Conservation (phyloP, 2,797 vertebrate species). For the Neostethus bicornis region DNA sequence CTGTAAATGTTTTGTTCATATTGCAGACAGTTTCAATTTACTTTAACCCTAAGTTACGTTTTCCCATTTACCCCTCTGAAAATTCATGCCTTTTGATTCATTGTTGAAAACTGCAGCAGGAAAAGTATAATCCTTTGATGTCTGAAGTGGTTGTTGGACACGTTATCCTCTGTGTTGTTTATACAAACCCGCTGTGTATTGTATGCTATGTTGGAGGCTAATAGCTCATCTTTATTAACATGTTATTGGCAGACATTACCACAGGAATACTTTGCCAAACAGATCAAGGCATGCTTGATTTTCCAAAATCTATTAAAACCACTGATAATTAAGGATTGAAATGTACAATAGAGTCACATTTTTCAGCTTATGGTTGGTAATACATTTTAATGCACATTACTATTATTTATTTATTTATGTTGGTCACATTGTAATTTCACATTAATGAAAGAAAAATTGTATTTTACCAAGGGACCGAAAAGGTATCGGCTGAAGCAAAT, state of each 20-base stretch:
- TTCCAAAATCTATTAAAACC: slow-evolving; percentile 52
- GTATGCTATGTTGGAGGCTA: slow-evolving; percentile 44
- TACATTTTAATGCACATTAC: slow-evolving; percentile 71
- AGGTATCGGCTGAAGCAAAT: no score
- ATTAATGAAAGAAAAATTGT: no score
- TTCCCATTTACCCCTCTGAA: not conserved
- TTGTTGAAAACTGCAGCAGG: not conserved
- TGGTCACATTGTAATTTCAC: no score
- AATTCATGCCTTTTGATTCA: not conserved
- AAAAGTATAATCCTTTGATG: slow-evolving; percentile 17
- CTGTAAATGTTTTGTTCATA: slow-evolving; percentile 21
- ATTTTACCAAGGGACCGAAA: no score
- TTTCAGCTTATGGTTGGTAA: slow-evolving; percentile 62
- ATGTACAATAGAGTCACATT: slow-evolving; percentile 49
- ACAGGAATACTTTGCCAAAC: slow-evolving; percentile 37
- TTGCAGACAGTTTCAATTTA: slow-evolving; percentile 8
- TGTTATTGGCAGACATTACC: slow-evolving; percentile 49
- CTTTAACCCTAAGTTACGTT: slow-evolving; percentile 5
- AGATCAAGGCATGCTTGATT: slow-evolving; percentile 50
- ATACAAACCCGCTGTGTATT: slow-evolving; percentile 19
- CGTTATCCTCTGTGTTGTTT: slow-evolving; percentile 23
- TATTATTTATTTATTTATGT: no score
- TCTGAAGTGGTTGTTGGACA: slow-evolving; percentile 23
- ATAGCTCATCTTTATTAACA: slow-evolving; percentile 54
- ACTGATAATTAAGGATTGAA: slow-evolving; percentile 55